Base-by-base conservation (phyloP, 2,113 vertebrate species). In the Ammodytes dubius region DNA sequence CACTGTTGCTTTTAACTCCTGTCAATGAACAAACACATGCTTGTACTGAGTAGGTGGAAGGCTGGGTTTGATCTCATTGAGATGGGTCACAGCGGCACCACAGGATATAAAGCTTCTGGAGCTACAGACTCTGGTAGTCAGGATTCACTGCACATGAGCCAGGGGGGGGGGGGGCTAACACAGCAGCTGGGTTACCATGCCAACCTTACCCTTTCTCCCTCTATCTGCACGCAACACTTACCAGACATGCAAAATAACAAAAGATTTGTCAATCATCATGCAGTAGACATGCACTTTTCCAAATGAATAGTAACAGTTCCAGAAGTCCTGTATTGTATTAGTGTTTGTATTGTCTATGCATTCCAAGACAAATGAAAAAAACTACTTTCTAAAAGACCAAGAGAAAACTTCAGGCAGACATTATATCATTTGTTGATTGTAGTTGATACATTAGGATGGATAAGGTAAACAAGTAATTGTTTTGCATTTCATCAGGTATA, bases 181-280 rank as follows among this genome's bases (percentile, higher is more conserved):
- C 63, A 68, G 79, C 39, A 73, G 49, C 70, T 54, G 59, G 66
- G 82, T 86, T 68, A 72, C 84, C 83, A 79, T 6, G 47, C 74
- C 39, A 59, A 91, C 84, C 89, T 89, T 89, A 90, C 91, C 91
- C 80, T 27, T 58, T 87, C 67, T 69, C 70, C 61, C 73, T 39
- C 64, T 13, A 46, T 74, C 88, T 67, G 56, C 79, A 82, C 53
- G 66, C 89, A 89, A 88, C 91, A 90, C 87, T 92, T 81, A 84
- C 79, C 77, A 5, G 79, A 42, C 93, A 94, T 92, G 93, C 92
- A 93, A 88, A 70, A 84, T 42, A 81, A 92, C 79, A 90, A 49
- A 88, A 49, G 78, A 45, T n/a, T 2, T 45, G 68, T 87, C 50
- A 85, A 11, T 85, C 17, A 45, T 74, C 91, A 92, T 93, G 92